Base-by-base conservation (phyloP, 1,140 invertebrate species). In the Wasmannia auropunctata region DNA sequence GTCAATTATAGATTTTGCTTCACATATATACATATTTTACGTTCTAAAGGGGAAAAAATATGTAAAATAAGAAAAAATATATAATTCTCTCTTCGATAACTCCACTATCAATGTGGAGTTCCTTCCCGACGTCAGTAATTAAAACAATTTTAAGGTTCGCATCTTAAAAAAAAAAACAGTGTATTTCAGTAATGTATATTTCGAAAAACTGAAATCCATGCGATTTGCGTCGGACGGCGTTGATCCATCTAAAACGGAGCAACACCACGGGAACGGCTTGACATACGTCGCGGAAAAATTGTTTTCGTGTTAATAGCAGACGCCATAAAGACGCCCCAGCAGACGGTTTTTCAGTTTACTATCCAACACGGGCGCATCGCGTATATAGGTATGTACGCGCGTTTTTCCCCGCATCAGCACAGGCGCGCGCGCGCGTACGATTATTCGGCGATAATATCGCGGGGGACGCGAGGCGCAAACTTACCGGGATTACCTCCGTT, bases 311-410 rank as follows among this genome's bases (percentile, higher is more conserved):
- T n/a, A 76, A 91, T 95, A 95, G 94, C 94, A 94, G 94, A 94
- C 94, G 94, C 93, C 94, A 94, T 95, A 91, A 93, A 91, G 93
- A 94, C 94, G 94, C 94, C 91, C n/a, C 91, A 94, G 94, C 94
- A 95, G 94, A 95, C 94, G 93, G 94, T 90, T 92, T 95, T 95
- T 94, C 90, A 70, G 86, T 87, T 67, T 76, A 62, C 96, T 75
- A 69, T 86, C 80, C 62, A n/a, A n/a, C n/a, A 58, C 72, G 31
- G 67, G 72, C 63, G 31, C 67, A 16, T 34, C 49, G 70, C 34
- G 19, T 72, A n/a, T n/a, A n/a, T n/a, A n/a, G n/a, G n/a, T n/a
- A n/a, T n/a, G n/a, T n/a, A 31, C 28, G 69, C 70, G 70, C 51
- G 51, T 56, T 58, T 40, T 56, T 74, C 6, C 2, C 14, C 31